Evolutionary conservation across 2,113 vertebrate genomes (phyloP).

Genomic region (Phrynosoma platyrhinos): DNA sequence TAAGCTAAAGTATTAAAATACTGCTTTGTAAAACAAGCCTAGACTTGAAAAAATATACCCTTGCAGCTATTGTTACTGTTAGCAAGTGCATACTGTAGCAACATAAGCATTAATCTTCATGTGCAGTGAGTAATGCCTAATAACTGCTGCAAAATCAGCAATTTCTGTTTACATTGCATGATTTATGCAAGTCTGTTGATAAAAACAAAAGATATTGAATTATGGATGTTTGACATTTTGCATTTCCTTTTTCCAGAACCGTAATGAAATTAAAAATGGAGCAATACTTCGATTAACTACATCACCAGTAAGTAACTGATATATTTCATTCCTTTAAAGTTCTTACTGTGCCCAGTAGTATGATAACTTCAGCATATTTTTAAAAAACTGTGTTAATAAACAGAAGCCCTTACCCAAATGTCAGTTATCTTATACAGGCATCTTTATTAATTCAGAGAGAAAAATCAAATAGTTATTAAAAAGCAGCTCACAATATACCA

Average conservation of each 20-base stretch:
- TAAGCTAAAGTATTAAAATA: neutral
- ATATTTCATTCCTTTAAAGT: slow-evolving; percentile 13
- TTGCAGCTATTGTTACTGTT: slow-evolving; percentile 1
- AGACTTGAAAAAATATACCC: neutral
- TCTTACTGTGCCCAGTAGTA: neutral
- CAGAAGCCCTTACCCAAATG: neutral
- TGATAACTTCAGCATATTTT: neutral
- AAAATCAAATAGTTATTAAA: neutral
- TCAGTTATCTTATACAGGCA: neutral
- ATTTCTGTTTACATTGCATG: slow-evolving; percentile 13
- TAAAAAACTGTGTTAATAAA: neutral
- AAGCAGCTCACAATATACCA: neutral
- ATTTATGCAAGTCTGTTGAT: neutral
- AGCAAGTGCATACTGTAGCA: neutral
- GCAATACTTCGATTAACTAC: slow-evolving; percentile 93
- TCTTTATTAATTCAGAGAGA: neutral
- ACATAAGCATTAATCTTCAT: neutral
- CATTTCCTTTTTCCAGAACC: slow-evolving; percentile 86
- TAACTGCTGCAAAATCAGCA: neutral
- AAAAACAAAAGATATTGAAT: slow-evolving; percentile 13
- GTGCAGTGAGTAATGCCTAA: neutral
- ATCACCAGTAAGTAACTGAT: slow-evolving; percentile 88
- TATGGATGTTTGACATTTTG: slow-evolving; percentile 23
- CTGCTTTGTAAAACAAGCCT: neutral
- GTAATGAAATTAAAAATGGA: slow-evolving; percentile 98